Conservation (phyloP, 2,113 vertebrate genomes). For the Tragelaphus imberbis region DNA sequence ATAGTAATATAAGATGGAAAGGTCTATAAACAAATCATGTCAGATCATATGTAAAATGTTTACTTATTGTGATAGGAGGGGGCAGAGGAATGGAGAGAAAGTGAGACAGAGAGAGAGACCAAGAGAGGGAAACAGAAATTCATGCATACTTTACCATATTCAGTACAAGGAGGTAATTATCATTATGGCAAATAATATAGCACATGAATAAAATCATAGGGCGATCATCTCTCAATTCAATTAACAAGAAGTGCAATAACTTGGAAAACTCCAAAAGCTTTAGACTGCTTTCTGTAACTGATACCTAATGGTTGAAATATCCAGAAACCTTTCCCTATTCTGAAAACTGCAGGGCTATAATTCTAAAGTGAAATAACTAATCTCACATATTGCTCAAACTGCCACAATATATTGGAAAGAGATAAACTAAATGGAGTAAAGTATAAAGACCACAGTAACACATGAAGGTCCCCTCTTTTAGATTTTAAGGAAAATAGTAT, state of each 20-base stretch:
- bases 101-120: neutral
- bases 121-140: slow-evolving; percentile 10
- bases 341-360: neutral
- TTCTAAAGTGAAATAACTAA: slow-evolving; percentile 17
- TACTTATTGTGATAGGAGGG: neutral
- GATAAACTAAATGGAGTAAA: neutral
- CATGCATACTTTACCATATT: slow-evolving; percentile 18
- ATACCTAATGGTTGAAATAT: slow-evolving; percentile 35
- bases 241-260: slow-evolving; percentile 52
- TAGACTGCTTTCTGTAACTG: slow-evolving; percentile 7
- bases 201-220: slow-evolving; percentile 61
- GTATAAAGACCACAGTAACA: neutral
- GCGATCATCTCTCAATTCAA: slow-evolving; percentile 65
- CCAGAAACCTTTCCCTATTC: slow-evolving; percentile 16
- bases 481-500: neutral
- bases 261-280: slow-evolving; percentile 54
- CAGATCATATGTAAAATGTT: slow-evolving; percentile 2
- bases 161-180: slow-evolving; percentile 50
- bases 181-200: slow-evolving; percentile 67
- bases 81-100: neutral
- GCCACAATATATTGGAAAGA: neutral
- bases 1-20: neutral
- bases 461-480: neutral
- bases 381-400: neutral
- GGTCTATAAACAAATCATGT: neutral